Percentiles rank a stretch among this genome's conserved stretches.
Conservation (phyloP, 2,113 vertebrate species). For the Gallinago undulata region DNA sequence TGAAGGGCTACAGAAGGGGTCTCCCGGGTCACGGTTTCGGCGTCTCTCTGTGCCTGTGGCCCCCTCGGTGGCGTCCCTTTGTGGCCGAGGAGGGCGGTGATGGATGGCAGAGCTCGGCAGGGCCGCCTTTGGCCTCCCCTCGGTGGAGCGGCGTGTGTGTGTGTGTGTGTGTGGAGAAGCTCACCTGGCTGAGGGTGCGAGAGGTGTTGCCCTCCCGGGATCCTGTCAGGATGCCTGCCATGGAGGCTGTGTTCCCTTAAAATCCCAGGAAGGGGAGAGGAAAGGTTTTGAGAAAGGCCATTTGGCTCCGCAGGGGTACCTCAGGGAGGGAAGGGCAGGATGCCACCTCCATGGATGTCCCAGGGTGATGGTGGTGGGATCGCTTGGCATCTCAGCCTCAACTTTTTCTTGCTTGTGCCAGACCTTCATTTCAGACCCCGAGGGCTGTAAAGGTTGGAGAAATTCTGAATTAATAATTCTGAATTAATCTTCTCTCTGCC, state of each 20-base stretch:
- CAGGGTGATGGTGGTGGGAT: background rate
- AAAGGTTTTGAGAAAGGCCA: rapidly evolving
- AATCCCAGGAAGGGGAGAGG: background rate
- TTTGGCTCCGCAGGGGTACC: background rate
- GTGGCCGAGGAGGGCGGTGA: background rate
- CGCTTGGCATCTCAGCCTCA: background rate
- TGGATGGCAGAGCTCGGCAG: background rate
- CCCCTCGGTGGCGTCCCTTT: background rate
- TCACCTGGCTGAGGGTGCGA: background rate
- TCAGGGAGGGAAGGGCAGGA: background rate
- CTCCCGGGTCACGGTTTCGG: rapidly evolving
- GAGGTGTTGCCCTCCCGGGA: background rate
- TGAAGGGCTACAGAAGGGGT: background rate
- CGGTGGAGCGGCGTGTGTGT: rapidly evolving
- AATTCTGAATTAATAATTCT: background rate
- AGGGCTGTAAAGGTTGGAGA: background rate
- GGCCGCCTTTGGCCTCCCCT: too few species aligned
- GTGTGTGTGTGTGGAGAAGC: background rate
- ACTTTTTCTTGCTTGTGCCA: background rate
- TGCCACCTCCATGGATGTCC: background rate
- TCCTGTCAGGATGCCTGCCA: background rate
- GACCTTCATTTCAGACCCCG: background rate
- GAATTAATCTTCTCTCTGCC: background rate
- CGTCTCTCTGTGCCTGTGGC: rapidly evolving
- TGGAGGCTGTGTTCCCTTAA: background rate